A percentile compares a stretch with the other conserved stretches of the same genome.
These are phyloP conservation scores for Fulmarus glacialis DNA, from an alignment of 2,113 vertebrate species.

Conservation along the genomic window DNA sequence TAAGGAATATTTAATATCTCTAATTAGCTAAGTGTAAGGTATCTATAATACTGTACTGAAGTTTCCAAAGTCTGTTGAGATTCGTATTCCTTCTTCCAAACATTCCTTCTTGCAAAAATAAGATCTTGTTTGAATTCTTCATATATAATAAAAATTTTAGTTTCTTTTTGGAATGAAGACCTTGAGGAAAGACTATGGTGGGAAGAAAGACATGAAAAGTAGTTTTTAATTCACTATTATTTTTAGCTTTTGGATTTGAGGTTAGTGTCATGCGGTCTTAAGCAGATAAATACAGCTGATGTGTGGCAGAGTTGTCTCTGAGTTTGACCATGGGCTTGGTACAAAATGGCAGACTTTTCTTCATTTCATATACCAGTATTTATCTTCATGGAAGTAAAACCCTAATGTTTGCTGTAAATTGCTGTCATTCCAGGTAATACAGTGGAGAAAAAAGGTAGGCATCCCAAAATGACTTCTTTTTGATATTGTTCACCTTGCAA, in stretches of 20 bases:
- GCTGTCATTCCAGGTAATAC: background rate
- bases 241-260: background rate
- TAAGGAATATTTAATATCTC: background rate
- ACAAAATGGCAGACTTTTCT: background rate
- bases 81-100: background rate
- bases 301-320: background rate
- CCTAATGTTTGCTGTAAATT: background rate
- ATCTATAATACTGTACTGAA: background rate
- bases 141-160: background rate
- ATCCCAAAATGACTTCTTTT: background rate
- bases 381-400: background rate
- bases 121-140: background rate
- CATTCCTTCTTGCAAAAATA: background rate
- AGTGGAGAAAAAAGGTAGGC: background rate
- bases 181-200: background rate
- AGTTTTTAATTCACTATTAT: background rate
- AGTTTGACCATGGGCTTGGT: background rate
- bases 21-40: background rate
- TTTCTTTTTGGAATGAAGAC: background rate
- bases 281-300: background rate
- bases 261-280: background rate
- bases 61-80: background rate
- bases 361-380: background rate
- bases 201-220: background rate
- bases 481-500: background rate